Conservation (phyloP, 2,888 invertebrate genomes). For the Nebria salina region DNA sequence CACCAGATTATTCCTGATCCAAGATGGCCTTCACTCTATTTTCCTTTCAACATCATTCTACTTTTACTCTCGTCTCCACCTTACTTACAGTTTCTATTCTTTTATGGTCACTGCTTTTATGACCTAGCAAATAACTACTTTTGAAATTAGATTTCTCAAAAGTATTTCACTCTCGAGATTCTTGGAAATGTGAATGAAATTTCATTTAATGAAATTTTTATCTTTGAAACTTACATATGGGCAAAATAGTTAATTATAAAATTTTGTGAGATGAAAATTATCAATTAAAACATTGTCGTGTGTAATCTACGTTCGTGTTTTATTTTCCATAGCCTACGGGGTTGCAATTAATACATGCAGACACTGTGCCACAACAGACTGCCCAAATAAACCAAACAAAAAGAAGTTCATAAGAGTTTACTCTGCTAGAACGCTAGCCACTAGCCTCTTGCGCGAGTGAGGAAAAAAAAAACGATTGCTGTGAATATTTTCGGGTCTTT, state of each 20-base stretch:
- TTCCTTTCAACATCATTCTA: not conserved
- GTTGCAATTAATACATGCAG: constrained; percentile 63
- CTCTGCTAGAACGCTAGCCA: constrained; percentile 50
- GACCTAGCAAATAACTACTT: not conserved
- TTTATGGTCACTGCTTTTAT: not conserved
- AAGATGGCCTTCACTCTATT: constrained; percentile 1
- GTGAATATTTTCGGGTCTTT: constrained; percentile 37
- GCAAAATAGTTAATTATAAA: not conserved
- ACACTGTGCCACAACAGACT: constrained; percentile 53
- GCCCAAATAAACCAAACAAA: constrained; percentile 53
- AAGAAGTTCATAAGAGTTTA: constrained; percentile 54
- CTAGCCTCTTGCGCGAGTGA: not conserved
- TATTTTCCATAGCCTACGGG: constrained; percentile 56
- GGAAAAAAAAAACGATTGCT: constrained; percentile 16
- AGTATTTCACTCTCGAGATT: not conserved
- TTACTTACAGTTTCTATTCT: not conserved
- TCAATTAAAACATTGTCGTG: constrained; percentile 4
- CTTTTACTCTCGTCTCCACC: not conserved
- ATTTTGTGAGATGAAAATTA: not conserved
- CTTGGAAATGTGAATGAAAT: no score
- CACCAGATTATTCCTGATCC: not conserved
- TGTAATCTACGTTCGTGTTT: constrained; percentile 23
- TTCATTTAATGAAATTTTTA: no score
- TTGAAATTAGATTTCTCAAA: not conserved
- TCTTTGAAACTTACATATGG: no score